Evolutionary conservation across 2,888 invertebrate species (phyloP).

Genomic region (Pristionchus arcanus): DNA sequence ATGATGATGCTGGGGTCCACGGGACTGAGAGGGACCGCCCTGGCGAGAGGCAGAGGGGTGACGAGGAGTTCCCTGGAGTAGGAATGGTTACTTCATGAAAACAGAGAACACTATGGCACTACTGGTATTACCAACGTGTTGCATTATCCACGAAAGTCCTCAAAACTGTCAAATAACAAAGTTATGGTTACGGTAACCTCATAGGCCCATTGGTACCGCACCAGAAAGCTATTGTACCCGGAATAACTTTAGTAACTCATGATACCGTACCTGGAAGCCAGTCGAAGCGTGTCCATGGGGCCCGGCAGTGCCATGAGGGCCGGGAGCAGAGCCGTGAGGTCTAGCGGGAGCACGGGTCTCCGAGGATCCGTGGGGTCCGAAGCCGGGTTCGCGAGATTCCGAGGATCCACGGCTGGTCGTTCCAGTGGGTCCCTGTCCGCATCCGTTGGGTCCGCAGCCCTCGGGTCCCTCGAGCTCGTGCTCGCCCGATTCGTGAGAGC

Average conservation of each 20-base stretch:
- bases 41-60: conserved; percentile 34
- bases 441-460: conserved; percentile 21
- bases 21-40: conserved; percentile 26
- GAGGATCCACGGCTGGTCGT: neutral
- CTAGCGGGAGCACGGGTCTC: conserved; percentile 45
- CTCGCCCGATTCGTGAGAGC: neutral
- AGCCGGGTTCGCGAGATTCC: conserved; percentile 63
- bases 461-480: conserved; percentile 4
- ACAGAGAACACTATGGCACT: too few relatives aligned
- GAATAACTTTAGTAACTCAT: too few relatives aligned
- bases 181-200: too few relatives aligned
- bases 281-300: neutral
- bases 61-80: conserved; percentile 3
- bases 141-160: too few relatives aligned
- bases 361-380: conserved; percentile 68
- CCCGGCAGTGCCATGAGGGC: neutral
- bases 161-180: too few relatives aligned
- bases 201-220: too few relatives aligned
- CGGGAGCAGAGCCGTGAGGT: neutral
- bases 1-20: conserved; percentile 6
- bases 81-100: neutral
- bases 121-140: too few relatives aligned
- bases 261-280: neutral
- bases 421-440: conserved; percentile 10
- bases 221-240: too few relatives aligned